These are phyloP conservation scores for Pomatostomus ruficeps DNA, from an alignment of 2,113 vertebrate species.

Conservation along the genomic window DNA sequence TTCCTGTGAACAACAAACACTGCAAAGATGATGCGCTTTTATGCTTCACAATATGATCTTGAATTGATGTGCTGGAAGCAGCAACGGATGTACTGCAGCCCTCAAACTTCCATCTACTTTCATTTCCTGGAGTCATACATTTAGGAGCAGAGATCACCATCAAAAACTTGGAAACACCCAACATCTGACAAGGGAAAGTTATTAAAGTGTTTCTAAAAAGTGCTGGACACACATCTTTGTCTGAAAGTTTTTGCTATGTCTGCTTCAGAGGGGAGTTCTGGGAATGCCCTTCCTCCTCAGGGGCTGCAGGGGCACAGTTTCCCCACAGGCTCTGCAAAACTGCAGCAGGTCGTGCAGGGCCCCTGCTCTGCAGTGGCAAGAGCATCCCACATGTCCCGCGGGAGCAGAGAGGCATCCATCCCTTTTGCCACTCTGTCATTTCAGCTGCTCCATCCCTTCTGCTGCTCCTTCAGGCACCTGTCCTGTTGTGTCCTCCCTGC, in stretches of 20 bases:
- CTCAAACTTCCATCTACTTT: not conserved
- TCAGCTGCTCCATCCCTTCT: not conserved
- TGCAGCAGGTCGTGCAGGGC: not conserved
- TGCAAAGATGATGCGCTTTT: not conserved
- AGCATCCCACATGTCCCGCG: rapidly evolving
- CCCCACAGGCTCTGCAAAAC: not conserved
- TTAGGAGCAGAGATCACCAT: not conserved
- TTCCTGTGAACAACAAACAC: not conserved
- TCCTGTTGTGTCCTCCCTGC: not conserved
- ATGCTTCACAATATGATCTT: not conserved
- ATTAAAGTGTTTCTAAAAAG: not conserved
- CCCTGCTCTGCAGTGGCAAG: not conserved
- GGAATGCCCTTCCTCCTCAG: not conserved
- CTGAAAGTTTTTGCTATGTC: not conserved
- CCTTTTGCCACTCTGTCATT: not conserved
- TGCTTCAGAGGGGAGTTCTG: not conserved
- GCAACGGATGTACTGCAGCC: not conserved
- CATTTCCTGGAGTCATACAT: not conserved
- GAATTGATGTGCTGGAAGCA: not conserved
- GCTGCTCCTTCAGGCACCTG: not conserved
- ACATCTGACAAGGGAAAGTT: not conserved
- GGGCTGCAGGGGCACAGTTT: not conserved
- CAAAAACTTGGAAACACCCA: not conserved
- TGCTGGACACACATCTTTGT: not conserved
- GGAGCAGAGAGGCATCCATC: rapidly evolving